Base-by-base conservation (phyloP, 2,797 vertebrate species). In the Phaenicophaeus curvirostris region DNA sequence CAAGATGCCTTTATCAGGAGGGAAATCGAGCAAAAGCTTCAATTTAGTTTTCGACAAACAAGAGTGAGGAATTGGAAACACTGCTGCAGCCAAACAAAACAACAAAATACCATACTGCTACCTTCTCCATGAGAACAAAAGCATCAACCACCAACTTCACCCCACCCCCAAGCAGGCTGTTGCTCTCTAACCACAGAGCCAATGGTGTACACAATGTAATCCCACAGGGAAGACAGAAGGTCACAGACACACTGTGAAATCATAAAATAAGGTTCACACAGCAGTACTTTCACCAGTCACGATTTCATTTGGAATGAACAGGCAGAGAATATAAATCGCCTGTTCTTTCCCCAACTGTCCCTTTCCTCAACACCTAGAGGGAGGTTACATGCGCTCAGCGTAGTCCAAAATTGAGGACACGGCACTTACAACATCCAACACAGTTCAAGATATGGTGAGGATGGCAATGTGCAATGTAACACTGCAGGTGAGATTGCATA, bases 91-190 rank as follows among this genome's bases (percentile, higher is more conserved):
- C 90, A 95, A 96, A 90, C 61, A 92, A 93, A 96, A 93, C 78
- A 95, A 85, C 65, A 76, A 93, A 90, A 96, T 89, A 81, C 78
- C 83, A 94, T 93, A 95, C 90, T 87, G 85, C 91, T 76, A 96
- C 89, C 91, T 95, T 94, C 88, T 79, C 50, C 82, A 90, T 1
- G 67, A 94, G 91, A 97, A 96, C 90, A 96, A 95, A 97, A 95
- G 83, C 94, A 94, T 62, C 84, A 91, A 93, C 85, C 78, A 95
- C 65, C 57, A 79, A 85, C 91, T 80, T 66, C 91, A 94, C 93
- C 87, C 84, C 94, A 95, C 90, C 90, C 94, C 94, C 92, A 95
- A 95, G 90, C 90, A 96, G 94, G 95, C 84, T 94, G 85, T 89
- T 95, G 93, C 94, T 91, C 69, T 89, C 84, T 93, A 94, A 95